Base-by-base conservation (phyloP, 2,888 invertebrate genomes). In the Papilio elwesi region DNA sequence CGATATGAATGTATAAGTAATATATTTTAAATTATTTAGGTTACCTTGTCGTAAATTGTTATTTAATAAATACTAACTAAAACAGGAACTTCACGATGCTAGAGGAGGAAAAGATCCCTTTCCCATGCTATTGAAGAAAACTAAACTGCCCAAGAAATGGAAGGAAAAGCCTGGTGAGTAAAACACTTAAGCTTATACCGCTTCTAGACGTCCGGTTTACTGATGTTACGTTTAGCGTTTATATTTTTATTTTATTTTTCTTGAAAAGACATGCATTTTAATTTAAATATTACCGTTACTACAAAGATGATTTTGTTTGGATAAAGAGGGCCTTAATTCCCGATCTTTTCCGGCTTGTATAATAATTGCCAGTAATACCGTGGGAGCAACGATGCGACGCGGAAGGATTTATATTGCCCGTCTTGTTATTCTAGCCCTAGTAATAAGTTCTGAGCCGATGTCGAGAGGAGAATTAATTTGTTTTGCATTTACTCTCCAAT, bases 101-200 rank as follows among this genome's bases (percentile, higher is more conserved):
- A 96, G 96, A 82, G 96, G 96, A 76, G 97, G 97, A 0, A 95
- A 96, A 76, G 97, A 97, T 87, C 97, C 97, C 0, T 96, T 96
- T 85, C 96, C 96, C 1, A 87, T 96, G 76, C 90, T 97, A 43
- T 93, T 98, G 68, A 96, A 95, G 81, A 96, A 96, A 87, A 96
- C 95, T 68, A 97, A 96, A 89, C 90, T 98, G 38, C 97, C 97
- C 0, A 97, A 96, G 87, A 95, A 95, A 82, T 96, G 95, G 95
- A 95, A 95, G 77, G 94, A 95, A 81, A 84, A 94, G 76, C 95
- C 95, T n/a, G 87, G 95, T 90, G 82, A 85, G 79, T 49, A 13
- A 13, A 43, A 43, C 7, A 43, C 0, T 43, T 43, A 43, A 26
- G 26, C 26, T 4, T 26, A 4, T 2, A 26, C 26, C 26, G 26